phyloP scores from a whole-genome alignment of 2,888 invertebrate genomes.

The Ceraclea dissimilis region DNA sequence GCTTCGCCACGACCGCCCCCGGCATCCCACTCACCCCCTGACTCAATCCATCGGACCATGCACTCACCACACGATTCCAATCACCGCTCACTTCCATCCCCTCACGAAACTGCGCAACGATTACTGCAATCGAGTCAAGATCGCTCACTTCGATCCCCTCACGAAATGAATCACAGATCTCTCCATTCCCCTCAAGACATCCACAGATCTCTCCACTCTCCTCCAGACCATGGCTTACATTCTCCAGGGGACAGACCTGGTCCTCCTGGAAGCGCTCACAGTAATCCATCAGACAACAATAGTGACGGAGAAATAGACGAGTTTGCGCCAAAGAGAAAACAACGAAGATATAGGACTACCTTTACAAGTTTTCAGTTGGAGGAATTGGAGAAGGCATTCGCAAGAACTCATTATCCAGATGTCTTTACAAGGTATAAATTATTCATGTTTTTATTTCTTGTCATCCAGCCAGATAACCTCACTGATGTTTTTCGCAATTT shows the following conservation, averaged over 20 bases:
- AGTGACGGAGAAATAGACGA: slow-evolving; percentile 64
- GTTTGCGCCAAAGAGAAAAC: slow-evolving; percentile 82
- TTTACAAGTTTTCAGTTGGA: slow-evolving; percentile 93
- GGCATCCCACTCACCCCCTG: slow-evolving; percentile 33
- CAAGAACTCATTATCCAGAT: slow-evolving; percentile 95
- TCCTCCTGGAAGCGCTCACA: slow-evolving; percentile 38
- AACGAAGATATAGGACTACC: slow-evolving; percentile 85
- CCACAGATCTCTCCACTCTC: slow-evolving; percentile 16
- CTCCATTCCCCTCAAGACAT: slow-evolving; percentile 16
- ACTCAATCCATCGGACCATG: slow-evolving; percentile 8
- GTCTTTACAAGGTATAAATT: slow-evolving; percentile 81
- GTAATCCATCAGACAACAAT: slow-evolving; percentile 52
- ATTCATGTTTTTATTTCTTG: not conserved
- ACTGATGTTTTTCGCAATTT: too few relatives aligned
- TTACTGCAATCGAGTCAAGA: slow-evolving; percentile 6
- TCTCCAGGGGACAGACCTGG: slow-evolving; percentile 29
- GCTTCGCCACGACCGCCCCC: slow-evolving; percentile 31
- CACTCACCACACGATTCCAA: slow-evolving; percentile 13
- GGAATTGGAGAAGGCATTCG: slow-evolving; percentile 94
- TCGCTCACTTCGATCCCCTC: slow-evolving; percentile 9
- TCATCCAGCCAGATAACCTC: too few relatives aligned
- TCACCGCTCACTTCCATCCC: slow-evolving; percentile 17
- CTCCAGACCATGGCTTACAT: slow-evolving; percentile 21
- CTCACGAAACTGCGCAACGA: slow-evolving; percentile 10
- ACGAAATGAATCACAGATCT: slow-evolving; percentile 11